Conservation (phyloP, 1,140 invertebrate species). For the Belonocnema kinseyi region DNA sequence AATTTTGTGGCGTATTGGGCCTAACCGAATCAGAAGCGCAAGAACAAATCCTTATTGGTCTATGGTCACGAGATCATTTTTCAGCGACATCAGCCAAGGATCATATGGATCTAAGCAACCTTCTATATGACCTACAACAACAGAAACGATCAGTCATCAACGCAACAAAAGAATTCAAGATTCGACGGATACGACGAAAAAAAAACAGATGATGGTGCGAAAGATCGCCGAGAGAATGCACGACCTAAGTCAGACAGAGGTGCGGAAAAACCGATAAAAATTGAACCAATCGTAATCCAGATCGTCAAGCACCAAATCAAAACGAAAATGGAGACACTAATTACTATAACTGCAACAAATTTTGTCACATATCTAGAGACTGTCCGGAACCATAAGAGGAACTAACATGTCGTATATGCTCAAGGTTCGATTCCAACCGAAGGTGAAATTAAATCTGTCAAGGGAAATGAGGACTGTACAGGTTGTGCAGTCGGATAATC, state of each 20-base stretch:
- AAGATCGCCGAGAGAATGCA: too few relatives aligned
- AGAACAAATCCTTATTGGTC: neutral
- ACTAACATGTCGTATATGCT: neutral
- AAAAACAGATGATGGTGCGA: neutral
- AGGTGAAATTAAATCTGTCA: too few relatives aligned
- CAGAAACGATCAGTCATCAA: neutral
- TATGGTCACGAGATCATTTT: too few relatives aligned
- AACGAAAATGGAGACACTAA: too few relatives aligned
- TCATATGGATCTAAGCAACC: neutral
- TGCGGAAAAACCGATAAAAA: too few relatives aligned
- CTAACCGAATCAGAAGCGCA: neutral
- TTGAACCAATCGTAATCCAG: too few relatives aligned
- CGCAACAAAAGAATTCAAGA: neutral
- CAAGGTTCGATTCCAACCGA: neutral
- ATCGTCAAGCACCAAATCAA: too few relatives aligned
- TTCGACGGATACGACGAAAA: neutral
- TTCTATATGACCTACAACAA: neutral
- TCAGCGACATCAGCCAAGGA: neutral
- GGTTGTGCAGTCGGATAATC: neutral
- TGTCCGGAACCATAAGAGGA: neutral
- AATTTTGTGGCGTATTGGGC: neutral
- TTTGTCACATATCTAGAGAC: neutral
- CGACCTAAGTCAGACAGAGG: neutral
- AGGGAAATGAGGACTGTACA: neutral
- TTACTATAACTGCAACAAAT: neutral